Evolutionary conservation across 1,140 invertebrate species (phyloP), one percentile per base, ranked within the genome.

Genomic region (Saccostrea echinata): DNA sequence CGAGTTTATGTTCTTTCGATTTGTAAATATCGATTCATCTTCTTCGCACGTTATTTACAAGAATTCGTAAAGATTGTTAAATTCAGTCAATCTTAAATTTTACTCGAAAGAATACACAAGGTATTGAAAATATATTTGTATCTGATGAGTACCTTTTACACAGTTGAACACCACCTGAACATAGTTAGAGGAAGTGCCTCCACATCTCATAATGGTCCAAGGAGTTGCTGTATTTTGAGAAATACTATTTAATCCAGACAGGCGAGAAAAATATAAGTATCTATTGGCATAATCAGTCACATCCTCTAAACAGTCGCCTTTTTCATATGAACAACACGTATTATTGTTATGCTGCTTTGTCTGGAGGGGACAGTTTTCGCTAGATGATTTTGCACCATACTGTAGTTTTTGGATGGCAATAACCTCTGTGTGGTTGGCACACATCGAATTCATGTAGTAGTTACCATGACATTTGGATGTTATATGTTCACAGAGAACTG

Each of bases 381-480:
- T 12, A 30, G 33, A 11, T 33, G 9, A 76, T 33, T 76, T 76
- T 33, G 30, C 30, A 12, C 68, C 68, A 13, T 76, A 76, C 30
- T 76, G 68, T 76, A 76, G 68, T 33, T 76, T 11, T 30, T 30
- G 33, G 11, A 76, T 33, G 30, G 68, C 68, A 13, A 76, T 76
- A 6, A 76, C 68, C 0, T 27, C 68, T 13, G 24, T 4, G 12
- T 30, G 2, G 27, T 30, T 27, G 27, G 43, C 1, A 43, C 68
- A 76, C 11, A 33, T 30, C 3, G 68, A 76, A 18, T 76, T 76
- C 68, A 76, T 76, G 68, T 30, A 76, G 27, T 76, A 2, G 68
- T 76, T 76, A 27, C 68, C 68, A 76, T 76, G 30, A 9, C 68
- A 76, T 30, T 76, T 76, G 13, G 68, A 76, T 30, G 68, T 76